These are phyloP conservation scores for Stichopus horrens DNA, from an alignment of 53 echinoderm and acorn worm species.

Conservation along the genomic window DNA sequence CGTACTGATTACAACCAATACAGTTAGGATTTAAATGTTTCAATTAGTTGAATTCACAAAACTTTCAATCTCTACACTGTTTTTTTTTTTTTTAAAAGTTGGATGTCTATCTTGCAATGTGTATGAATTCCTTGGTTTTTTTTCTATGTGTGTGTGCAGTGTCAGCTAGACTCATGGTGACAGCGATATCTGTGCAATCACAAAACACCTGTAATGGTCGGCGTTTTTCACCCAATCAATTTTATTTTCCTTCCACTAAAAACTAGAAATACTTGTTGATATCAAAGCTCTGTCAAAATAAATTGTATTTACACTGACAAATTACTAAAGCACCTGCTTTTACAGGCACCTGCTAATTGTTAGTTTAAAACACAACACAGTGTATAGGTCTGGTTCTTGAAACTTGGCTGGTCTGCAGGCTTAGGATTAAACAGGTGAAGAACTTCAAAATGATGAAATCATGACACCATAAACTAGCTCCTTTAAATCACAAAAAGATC, in stretches of 20 bases:
- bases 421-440: background rate
- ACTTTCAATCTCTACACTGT: too few relatives aligned
- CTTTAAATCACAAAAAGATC: too few relatives aligned
- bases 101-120: too few relatives aligned
- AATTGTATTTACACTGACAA: slow-evolving; percentile 30
- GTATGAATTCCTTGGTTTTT: too few relatives aligned
- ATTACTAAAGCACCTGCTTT: background rate
- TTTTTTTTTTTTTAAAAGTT: too few relatives aligned
- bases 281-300: slow-evolving; percentile 20
- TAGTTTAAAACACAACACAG: background rate
- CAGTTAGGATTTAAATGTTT: too few relatives aligned
- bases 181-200: background rate
- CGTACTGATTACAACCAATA: too few relatives aligned
- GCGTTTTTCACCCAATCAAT: background rate
- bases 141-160: too few relatives aligned
- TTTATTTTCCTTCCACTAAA: background rate
- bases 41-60: too few relatives aligned
- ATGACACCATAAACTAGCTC: background rate
- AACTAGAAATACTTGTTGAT: background rate
- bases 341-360: background rate
- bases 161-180: too few relatives aligned
- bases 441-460: background rate
- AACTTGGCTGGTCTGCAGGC: background rate
- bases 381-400: background rate
- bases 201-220: background rate